Evolutionary conservation across 2,797 vertebrate species (phyloP).

Genomic region (Muraenolepis orangiensis): DNA sequence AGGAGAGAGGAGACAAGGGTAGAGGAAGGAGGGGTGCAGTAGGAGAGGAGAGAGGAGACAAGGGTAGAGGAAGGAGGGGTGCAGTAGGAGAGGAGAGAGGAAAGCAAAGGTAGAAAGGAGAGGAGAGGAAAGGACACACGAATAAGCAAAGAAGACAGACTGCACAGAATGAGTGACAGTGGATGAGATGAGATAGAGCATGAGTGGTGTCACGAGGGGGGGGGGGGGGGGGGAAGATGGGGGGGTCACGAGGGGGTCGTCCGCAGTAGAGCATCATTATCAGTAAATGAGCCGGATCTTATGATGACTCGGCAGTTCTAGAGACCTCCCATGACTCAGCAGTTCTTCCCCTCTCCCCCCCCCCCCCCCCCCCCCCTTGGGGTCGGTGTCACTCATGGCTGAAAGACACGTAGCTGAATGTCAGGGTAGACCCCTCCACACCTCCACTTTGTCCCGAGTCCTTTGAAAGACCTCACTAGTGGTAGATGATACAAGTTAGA

Average conservation of each 20-base stretch:
- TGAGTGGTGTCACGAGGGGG: slow-evolving; percentile 1
- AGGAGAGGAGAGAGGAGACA: neutral
- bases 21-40: neutral
- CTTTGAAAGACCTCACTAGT: too few relatives aligned
- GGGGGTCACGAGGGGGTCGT: slow-evolving; percentile 54
- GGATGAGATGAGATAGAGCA: slow-evolving; percentile 3
- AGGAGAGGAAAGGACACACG: slow-evolving; percentile 47
- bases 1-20: slow-evolving; percentile 9
- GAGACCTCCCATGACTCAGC: slow-evolving; percentile 46
- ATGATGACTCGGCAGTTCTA: slow-evolving; percentile 53
- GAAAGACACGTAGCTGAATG: slow-evolving; percentile 44
- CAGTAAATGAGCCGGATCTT: slow-evolving; percentile 53
- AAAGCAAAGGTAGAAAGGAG: slow-evolving; percentile 2
- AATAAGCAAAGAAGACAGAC: neutral
- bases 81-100: neutral
- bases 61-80: slow-evolving; percentile 15
- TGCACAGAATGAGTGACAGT: slow-evolving; percentile 11
- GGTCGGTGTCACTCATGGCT: slow-evolving; percentile 40
- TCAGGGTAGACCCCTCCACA: slow-evolving; percentile 25
- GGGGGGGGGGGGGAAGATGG: slow-evolving; percentile 53
- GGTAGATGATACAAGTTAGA: too few relatives aligned
- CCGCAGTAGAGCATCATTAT: slow-evolving; percentile 53
- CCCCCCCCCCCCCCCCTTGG: slow-evolving; percentile 27
- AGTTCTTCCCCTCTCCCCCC: slow-evolving; percentile 35
- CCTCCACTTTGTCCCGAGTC: too few relatives aligned